Evolutionary conservation across 2,888 invertebrate species (phyloP).

Genomic region (Stegana nigrithorax): DNA sequence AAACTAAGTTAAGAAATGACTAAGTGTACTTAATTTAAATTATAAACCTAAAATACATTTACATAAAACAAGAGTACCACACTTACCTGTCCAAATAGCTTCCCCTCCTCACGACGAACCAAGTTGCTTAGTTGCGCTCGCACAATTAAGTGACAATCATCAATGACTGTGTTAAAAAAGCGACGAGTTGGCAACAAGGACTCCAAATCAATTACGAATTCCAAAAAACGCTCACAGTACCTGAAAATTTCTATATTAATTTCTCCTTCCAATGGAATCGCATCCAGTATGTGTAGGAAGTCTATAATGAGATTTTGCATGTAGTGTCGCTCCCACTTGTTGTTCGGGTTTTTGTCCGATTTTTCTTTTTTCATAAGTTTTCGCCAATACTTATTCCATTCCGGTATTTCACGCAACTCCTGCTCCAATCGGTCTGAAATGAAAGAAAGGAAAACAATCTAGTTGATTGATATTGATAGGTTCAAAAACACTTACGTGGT

Average conservation of each 20-base stretch:
- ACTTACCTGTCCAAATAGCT: slow-evolving; percentile 90
- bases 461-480: not conserved
- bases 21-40: slow-evolving; percentile 27
- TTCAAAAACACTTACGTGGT: slow-evolving; percentile 72
- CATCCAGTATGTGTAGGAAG: slow-evolving; percentile 85
- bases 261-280: slow-evolving; percentile 75
- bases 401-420: slow-evolving; percentile 86
- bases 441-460: not conserved
- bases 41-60: slow-evolving; percentile 5
- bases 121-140: slow-evolving; percentile 86
- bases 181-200: slow-evolving; percentile 94
- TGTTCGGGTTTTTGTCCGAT: slow-evolving; percentile 75
- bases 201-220: slow-evolving; percentile 95
- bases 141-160: slow-evolving; percentile 93
- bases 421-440: slow-evolving; percentile 81
- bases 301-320: slow-evolving; percentile 82
- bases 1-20: slow-evolving; percentile 5
- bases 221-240: slow-evolving; percentile 96
- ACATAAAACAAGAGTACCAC: slow-evolving; percentile 28
- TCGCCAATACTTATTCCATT: slow-evolving; percentile 93
- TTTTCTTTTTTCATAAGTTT: slow-evolving; percentile 84
- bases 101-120: slow-evolving; percentile 81
- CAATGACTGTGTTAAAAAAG: slow-evolving; percentile 96
- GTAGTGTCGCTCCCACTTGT: slow-evolving; percentile 87
- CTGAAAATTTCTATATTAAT: slow-evolving; percentile 72